Evolutionary conservation across 2,888 invertebrate species (phyloP).

Genomic region (Tigriopus californicus): DNA sequence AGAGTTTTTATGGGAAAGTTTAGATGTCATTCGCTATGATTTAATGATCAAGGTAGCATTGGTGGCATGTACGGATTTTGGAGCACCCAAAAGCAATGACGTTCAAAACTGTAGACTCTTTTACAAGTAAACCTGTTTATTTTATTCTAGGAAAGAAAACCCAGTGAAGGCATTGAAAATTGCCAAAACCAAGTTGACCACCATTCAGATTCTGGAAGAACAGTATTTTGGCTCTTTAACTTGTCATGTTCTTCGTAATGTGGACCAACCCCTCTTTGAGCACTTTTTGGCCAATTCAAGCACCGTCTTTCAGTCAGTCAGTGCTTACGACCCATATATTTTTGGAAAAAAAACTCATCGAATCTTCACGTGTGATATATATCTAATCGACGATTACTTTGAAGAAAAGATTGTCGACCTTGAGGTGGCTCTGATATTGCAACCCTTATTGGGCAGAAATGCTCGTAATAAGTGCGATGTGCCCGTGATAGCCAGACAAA

Average conservation of each 20-base stretch:
- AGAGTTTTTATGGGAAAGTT: too few relatives aligned
- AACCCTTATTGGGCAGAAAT: not conserved
- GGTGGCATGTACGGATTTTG: too few relatives aligned
- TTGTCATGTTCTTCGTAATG: slow-evolving; percentile 1
- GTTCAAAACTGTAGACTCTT: too few relatives aligned
- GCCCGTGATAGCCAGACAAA: not conserved
- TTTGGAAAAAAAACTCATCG: slow-evolving; percentile 3
- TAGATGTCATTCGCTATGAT: too few relatives aligned
- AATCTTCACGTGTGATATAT: slow-evolving; percentile 3
- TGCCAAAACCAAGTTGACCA: slow-evolving; percentile 8
- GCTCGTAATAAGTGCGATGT: not conserved
- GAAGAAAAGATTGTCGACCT: not conserved
- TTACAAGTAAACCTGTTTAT: too few relatives aligned
- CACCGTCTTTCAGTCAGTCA: not conserved
- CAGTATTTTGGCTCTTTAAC: slow-evolving; percentile 3
- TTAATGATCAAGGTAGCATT: too few relatives aligned
- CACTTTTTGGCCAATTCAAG: not conserved
- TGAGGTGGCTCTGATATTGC: slow-evolving; percentile 1
- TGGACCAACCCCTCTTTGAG: not conserved
- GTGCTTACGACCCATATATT: not conserved
- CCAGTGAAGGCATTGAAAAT: slow-evolving; percentile 16
- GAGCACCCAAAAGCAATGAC: too few relatives aligned
- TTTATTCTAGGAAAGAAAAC: slow-evolving; percentile 11
- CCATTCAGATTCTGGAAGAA: slow-evolving; percentile 8
- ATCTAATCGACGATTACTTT: not conserved